A percentile compares a stretch with the other conserved stretches of the same genome.
These are phyloP conservation scores for Octopus bimaculoides DNA, from an alignment of 1,140 invertebrate species.

Conservation along the genomic window DNA sequence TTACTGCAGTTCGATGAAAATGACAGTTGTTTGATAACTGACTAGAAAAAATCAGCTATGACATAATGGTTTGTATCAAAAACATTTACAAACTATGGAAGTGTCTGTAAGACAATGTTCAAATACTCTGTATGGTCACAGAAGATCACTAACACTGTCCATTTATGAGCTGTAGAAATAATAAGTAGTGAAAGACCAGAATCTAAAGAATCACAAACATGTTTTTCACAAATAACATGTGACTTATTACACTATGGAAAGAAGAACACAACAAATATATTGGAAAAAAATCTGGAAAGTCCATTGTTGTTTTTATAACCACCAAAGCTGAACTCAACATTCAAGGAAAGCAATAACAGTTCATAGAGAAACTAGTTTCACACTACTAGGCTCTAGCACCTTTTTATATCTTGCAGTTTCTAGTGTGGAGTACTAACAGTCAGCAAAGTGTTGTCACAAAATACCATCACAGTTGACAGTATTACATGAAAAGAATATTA, in stretches of 20 bases:
- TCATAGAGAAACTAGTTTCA: not conserved
- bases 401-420: too few species aligned
- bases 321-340: not conserved
- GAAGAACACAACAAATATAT: slow-evolving; percentile 1
- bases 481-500: too few species aligned
- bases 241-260: not conserved
- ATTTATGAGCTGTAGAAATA: not conserved
- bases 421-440: too few species aligned
- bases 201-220: slow-evolving; percentile 9
- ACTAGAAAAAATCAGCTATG: slow-evolving; percentile 10
- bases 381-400: too few species aligned
- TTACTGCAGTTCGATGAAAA: not conserved
- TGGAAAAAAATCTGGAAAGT: not conserved
- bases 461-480: too few species aligned
- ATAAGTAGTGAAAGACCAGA: slow-evolving; percentile 4
- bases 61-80: slow-evolving; percentile 3
- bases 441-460: too few species aligned
- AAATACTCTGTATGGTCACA: not conserved
- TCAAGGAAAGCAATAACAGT: not conserved
- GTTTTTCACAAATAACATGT: not conserved
- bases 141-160: not conserved
- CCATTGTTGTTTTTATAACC: not conserved
- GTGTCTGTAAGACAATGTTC: not conserved
- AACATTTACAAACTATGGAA: not conserved
- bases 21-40: not conserved